phyloP scores from a whole-genome alignment of 2,797 vertebrate species.

The Anguilla anguilla region DNA sequence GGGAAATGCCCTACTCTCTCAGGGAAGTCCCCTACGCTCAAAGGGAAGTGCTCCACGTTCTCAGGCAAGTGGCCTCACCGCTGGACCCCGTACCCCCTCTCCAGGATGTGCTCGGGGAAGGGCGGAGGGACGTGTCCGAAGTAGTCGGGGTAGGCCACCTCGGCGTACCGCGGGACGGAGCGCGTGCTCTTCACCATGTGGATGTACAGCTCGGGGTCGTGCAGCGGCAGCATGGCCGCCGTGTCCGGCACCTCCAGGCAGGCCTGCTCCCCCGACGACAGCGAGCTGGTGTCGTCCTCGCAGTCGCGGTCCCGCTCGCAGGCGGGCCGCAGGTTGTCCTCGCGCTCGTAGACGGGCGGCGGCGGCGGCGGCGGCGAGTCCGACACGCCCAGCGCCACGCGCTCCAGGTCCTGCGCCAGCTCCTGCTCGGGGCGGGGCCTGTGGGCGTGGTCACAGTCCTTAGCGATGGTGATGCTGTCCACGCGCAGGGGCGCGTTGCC shows the following conservation, averaged over 20 bases:
- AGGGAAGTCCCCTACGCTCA: not conserved
- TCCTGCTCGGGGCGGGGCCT: constrained; percentile 71
- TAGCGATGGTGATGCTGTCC: constrained; percentile 65
- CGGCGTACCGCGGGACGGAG: constrained; percentile 89
- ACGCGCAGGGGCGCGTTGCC: constrained; percentile 62
- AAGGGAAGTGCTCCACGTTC: not conserved
- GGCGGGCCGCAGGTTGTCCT: constrained; percentile 60
- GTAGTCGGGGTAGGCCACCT: constrained; percentile 98
- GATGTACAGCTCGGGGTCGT: constrained; percentile 92
- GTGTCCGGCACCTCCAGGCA: constrained; percentile 81
- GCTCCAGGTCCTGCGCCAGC: constrained; percentile 78
- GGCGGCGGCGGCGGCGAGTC: constrained; percentile 24
- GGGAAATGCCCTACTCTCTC: too few species aligned
- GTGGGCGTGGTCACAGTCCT: constrained; percentile 65
- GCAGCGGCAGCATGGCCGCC: constrained; percentile 78
- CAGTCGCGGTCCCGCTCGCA: constrained; percentile 82
- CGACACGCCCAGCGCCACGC: constrained; percentile 74
- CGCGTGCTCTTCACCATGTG: constrained; percentile 88
- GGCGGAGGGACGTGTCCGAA: constrained; percentile 91
- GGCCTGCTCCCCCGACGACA: constrained; percentile 71
- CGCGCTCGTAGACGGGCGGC: constrained; percentile 39
- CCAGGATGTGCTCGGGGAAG: constrained; percentile 87
- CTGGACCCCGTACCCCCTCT: constrained; percentile 94
- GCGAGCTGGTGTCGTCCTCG: constrained; percentile 75
- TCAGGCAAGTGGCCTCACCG: constrained; percentile 74